Conservation (phyloP, 1,140 invertebrate genomes). For the Cotesia typhae region DNA sequence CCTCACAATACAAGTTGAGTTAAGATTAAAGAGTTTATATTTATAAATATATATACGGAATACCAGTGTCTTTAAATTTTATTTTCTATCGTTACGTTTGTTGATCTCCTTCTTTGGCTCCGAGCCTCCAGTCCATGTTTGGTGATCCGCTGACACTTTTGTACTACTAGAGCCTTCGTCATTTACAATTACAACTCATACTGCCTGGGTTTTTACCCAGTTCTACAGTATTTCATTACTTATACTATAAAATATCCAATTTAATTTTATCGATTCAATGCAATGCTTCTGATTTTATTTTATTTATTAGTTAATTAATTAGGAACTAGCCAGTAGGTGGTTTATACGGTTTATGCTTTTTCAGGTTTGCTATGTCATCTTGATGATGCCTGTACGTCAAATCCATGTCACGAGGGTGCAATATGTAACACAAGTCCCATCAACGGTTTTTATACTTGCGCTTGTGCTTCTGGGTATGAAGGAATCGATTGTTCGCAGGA, state of each 20-base stretch:
- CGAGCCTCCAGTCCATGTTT: slow-evolving; percentile 43
- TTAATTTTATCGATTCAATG: neutral
- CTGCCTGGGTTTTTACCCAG: neutral
- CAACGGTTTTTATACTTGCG: slow-evolving; percentile 92
- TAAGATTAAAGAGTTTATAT: neutral
- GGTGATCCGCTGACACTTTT: slow-evolving; percentile 43
- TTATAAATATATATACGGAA: slow-evolving; percentile 5
- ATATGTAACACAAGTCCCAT: slow-evolving; percentile 96
- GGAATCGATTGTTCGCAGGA: slow-evolving; percentile 92
- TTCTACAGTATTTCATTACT: neutral
- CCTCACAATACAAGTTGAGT: neutral
- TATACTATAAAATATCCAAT: neutral
- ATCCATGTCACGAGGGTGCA: slow-evolving; percentile 92
- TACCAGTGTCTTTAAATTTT: slow-evolving; percentile 20
- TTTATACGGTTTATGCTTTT: slow-evolving; percentile 30
- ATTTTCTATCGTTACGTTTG: slow-evolving; percentile 27
- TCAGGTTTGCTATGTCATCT: slow-evolving; percentile 90
- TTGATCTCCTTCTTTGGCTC: slow-evolving; percentile 57
- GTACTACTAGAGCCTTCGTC: slow-evolving; percentile 42
- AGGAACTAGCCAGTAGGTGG: too few species aligned
- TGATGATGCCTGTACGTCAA: slow-evolving; percentile 96
- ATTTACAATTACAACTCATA: neutral
- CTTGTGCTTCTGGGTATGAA: slow-evolving; percentile 90
- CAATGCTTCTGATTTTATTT: too few species aligned
- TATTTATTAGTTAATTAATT: neutral